Evolutionary conservation across 2,113 vertebrate genomes (phyloP).

Genomic region (Asarcornis scutulata): DNA sequence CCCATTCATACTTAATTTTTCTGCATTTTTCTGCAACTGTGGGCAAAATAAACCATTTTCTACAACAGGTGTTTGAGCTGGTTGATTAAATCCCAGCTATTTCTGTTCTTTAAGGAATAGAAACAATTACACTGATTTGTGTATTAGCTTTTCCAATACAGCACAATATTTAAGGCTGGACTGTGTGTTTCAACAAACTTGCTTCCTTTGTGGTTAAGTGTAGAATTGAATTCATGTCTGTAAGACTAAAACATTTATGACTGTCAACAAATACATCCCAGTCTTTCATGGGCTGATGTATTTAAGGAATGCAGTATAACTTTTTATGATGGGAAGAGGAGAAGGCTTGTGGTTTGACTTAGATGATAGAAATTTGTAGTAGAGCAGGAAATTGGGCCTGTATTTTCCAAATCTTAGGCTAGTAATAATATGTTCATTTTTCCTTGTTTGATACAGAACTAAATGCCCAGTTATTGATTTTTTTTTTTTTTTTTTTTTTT

Average conservation of each 20-base stretch:
- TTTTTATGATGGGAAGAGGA: background rate
- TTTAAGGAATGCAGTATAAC: background rate
- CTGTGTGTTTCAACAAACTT: background rate
- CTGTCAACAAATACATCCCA: background rate
- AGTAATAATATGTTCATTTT: background rate
- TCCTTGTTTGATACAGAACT: background rate
- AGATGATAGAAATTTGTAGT: background rate
- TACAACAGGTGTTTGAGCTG: background rate
- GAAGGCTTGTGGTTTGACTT: background rate
- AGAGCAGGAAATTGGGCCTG: background rate
- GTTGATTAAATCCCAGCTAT: background rate
- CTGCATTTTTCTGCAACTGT: background rate
- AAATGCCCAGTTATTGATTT: background rate
- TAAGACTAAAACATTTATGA: background rate
- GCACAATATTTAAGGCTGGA: background rate
- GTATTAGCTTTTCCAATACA: background rate
- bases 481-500: background rate
- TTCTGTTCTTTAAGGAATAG: background rate
- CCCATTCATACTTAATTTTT: rapidly evolving
- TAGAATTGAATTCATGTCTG: background rate
- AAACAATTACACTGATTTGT: background rate
- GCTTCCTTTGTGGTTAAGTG: background rate
- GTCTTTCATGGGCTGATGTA: rapidly evolving
- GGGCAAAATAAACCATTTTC: background rate
- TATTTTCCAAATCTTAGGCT: background rate